Evolutionary conservation across 1,140 invertebrate species (phyloP), one percentile per base, ranked within the genome.

Genomic region (Cyclina sinensis): DNA sequence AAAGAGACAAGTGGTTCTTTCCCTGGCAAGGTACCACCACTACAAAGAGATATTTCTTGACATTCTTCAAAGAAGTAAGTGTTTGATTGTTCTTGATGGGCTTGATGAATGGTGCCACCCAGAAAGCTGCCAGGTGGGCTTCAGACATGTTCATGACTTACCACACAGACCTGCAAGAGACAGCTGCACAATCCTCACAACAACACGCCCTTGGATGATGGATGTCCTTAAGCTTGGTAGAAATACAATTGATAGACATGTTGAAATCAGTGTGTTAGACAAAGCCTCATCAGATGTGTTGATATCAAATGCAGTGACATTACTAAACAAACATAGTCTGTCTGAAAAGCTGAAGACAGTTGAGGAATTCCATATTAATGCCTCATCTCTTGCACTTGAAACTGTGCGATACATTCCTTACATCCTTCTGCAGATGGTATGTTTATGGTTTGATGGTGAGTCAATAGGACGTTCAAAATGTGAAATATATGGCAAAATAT

Each of bases 31-130:
- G 9, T 4, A 27, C 1, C 24, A 5, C 24, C 7, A 3, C 7
- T 62, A 62, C 24, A 24, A 24, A 27, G 7, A 62, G 5, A 62
- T 62, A 18, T n/a, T 62, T 9, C n/a, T n/a, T 1, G n/a, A 62
- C n/a, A 7, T 62, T 18, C 24, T 62, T 1, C 24, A 24, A 18
- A n/a, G 18, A 62, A n/a, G 27, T 21, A n/a, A 27, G 3, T 62
- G 57, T n/a, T 62, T 62, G 57, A 62, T 62, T 62, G 24, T 62
- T 1, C 18, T 62, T 7, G 57, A 62, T 27, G 57, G 57, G 27
- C 57, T 62, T 14, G 57, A 62, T n/a, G 57, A 62, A 62, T 62
- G 57, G 57, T 27, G 57, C 27, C 57, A 62, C 27, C 57, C 57
- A 4, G n/a, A 18, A 62, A 62, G n/a, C 7, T n/a, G n/a, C 18